Evolutionary conservation across 2,113 vertebrate genomes (phyloP).

Genomic region (Pristiophorus japonicus): DNA sequence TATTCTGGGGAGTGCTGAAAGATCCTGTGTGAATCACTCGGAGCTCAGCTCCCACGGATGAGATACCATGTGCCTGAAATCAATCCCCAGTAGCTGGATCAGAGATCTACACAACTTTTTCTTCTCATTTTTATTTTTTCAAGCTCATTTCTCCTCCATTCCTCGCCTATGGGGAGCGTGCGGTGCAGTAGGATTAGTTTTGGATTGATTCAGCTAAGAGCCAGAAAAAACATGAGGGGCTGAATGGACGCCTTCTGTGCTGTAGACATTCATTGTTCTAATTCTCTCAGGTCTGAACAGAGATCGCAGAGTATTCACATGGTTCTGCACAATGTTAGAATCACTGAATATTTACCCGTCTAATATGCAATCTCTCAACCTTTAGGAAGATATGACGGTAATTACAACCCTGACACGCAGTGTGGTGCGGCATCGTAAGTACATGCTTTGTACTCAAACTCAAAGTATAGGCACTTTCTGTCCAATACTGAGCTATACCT

Average conservation of each 20-base stretch:
- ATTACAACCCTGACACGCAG: neutral
- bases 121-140: neutral
- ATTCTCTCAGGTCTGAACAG: neutral
- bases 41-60: neutral
- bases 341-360: neutral
- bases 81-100: too few species aligned
- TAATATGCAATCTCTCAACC: neutral
- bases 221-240: neutral
- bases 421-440: neutral
- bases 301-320: neutral
- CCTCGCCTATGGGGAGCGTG: neutral
- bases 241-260: neutral
- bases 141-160: neutral
- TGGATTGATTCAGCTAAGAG: neutral
- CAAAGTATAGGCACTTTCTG: neutral
- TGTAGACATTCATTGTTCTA: neutral
- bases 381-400: neutral
- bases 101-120: neutral
- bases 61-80: neutral
- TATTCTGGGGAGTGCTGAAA: neutral
- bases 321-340: neutral
- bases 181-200: neutral
- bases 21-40: neutral
- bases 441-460: neutral
- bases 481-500: neutral